These are phyloP conservation scores for Melipona quadrifasciata DNA, from an alignment of 1,140 invertebrate species.

Conservation along the genomic window DNA sequence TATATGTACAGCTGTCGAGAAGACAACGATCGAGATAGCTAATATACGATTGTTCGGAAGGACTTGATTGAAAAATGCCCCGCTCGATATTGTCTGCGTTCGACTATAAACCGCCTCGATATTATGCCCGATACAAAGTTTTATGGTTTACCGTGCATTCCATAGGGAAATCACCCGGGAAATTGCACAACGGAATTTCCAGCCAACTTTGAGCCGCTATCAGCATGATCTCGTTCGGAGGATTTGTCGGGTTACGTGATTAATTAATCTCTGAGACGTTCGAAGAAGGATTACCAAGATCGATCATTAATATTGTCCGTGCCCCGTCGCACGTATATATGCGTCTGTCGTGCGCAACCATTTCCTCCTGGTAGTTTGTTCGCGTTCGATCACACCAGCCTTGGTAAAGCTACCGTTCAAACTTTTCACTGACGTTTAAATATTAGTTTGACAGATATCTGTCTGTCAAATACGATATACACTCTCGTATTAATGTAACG, in stretches of 20 bases:
- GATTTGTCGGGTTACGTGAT: constrained; percentile 46
- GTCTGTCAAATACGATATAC: background rate
- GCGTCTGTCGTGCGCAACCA: background rate
- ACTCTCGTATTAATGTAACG: background rate
- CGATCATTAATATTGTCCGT: constrained; percentile 34
- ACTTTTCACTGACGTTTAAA: background rate
- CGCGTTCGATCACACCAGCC: background rate
- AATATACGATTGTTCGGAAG: constrained; percentile 10
- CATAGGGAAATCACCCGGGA: constrained; percentile 59
- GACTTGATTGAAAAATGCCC: constrained; percentile 39
- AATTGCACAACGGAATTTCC: constrained; percentile 58
- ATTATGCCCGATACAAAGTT: constrained; percentile 48
- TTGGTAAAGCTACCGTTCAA: background rate
- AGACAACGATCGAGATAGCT: constrained; percentile 10
- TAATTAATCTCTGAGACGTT: constrained; percentile 40
- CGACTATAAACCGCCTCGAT: constrained; percentile 9
- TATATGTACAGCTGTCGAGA: background rate
- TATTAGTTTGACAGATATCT: background rate
- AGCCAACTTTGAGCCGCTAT: constrained; percentile 51
- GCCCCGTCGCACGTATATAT: background rate
- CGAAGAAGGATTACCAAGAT: constrained; percentile 44
- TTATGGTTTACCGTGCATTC: constrained; percentile 48
- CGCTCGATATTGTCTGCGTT: constrained; percentile 21
- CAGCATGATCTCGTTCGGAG: constrained; percentile 4
- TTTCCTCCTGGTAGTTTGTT: background rate